Percentiles rank a stretch among this genome's conserved stretches.
Conservation (phyloP, 2,113 vertebrate species). For the Rhinoderma darwinii region DNA sequence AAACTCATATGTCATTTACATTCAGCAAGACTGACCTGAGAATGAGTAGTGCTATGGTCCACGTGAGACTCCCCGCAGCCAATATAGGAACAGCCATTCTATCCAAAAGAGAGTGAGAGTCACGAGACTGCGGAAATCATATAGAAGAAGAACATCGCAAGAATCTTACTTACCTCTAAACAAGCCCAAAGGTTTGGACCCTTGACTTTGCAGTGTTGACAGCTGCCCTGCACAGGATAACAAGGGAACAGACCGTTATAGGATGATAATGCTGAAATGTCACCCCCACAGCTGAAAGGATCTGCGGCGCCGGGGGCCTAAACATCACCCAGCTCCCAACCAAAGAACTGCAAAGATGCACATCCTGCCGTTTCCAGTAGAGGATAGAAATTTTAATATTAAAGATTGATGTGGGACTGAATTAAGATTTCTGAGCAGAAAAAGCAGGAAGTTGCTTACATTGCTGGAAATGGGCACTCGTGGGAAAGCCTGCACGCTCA, state of each 20-base stretch:
- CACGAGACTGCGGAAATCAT: not conserved
- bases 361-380: not conserved
- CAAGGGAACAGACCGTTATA: not conserved
- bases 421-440: constrained; percentile 12
- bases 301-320: not conserved
- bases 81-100: constrained; percentile 93
- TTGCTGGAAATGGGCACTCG: not conserved
- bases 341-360: not conserved
- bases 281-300: not conserved
- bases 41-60: constrained; percentile 97
- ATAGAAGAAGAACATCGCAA: not conserved
- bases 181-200: constrained; percentile 99
- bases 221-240: constrained; percentile 81
- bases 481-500: not conserved
- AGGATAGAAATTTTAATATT: constrained; percentile 32
- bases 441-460: not conserved
- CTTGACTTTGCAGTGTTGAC: constrained; percentile 93
- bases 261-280: not conserved
- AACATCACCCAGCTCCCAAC: not conserved
- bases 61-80: constrained; percentile 95
- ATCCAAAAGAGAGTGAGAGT: constrained; percentile 27
- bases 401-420: constrained; percentile 24
- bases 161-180: constrained; percentile 82
- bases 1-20: too few species aligned
- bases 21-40: constrained; percentile 82